Percentiles rank a stretch among this genome's conserved stretches.
phyloP scores from a whole-genome alignment of 2,113 vertebrate genomes.

The Megaleporinus macrocephalus region DNA sequence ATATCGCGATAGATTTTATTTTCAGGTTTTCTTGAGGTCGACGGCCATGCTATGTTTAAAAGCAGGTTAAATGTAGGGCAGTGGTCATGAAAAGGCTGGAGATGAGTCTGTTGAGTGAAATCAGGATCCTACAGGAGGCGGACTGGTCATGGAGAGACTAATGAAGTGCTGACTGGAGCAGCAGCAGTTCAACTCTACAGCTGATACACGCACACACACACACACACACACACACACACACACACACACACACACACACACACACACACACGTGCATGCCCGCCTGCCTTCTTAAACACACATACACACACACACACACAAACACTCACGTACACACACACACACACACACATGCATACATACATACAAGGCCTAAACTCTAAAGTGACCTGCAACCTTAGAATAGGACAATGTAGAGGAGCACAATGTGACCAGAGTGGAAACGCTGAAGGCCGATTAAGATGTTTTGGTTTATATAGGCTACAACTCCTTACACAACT shows the following conservation, averaged over 20 bases:
- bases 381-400: not conserved
- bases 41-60: not conserved
- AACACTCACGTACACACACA: constrained; percentile 11
- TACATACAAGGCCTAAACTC: not conserved
- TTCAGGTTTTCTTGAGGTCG: not conserved
- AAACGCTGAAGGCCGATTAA: too few relatives aligned
- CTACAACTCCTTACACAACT: not conserved
- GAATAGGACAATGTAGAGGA: not conserved
- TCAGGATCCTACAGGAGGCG: constrained; percentile 29
- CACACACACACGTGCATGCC: not conserved
- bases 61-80: not conserved
- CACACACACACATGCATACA: not conserved
- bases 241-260: constrained; percentile 27
- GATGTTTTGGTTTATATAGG: not conserved
- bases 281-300: not conserved
- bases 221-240: not conserved
- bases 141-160: constrained; percentile 29
- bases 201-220: constrained; percentile 1
- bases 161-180: constrained; percentile 49
- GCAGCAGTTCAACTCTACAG: constrained; percentile 36
- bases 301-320: constrained; percentile 13
- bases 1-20: not conserved
- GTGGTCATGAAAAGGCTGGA: not conserved
- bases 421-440: not conserved
- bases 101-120: not conserved